phyloP scores from a whole-genome alignment of 2,113 vertebrate genomes.

The Paratilapia polleni region DNA sequence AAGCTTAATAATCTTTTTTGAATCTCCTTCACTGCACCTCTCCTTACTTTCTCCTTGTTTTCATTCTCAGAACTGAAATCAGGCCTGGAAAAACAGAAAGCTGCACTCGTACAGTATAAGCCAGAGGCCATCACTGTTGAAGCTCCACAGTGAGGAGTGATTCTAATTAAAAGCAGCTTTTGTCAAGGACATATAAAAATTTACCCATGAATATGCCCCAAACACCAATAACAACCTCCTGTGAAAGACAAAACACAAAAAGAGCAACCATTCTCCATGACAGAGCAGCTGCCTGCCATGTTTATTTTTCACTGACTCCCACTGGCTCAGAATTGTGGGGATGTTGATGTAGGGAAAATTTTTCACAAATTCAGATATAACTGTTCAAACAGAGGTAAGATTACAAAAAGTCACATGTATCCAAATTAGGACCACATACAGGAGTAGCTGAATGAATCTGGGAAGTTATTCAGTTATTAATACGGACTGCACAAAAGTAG shows the following conservation, averaged over 20 bases:
- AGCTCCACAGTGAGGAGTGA: neutral
- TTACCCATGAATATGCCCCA: neutral
- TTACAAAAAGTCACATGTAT: neutral
- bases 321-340: neutral
- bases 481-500: no score
- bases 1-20: constrained; percentile 25
- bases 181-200: constrained; percentile 34
- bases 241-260: neutral
- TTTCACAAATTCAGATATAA: neutral
- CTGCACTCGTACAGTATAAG: neutral
- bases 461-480: no score
- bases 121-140: constrained; percentile 9
- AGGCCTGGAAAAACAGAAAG: neutral
- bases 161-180: constrained; percentile 42
- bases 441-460: no score
- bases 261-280: neutral
- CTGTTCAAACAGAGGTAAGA: rapidly evolving
- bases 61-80: neutral
- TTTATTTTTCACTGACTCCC: neutral
- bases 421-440: neutral
- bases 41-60: neutral
- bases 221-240: neutral
- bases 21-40: constrained; percentile 5
- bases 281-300: neutral
- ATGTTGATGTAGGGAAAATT: neutral